Conservation (phyloP, 2,888 invertebrate species). For the Stegophylla sp. region DNA sequence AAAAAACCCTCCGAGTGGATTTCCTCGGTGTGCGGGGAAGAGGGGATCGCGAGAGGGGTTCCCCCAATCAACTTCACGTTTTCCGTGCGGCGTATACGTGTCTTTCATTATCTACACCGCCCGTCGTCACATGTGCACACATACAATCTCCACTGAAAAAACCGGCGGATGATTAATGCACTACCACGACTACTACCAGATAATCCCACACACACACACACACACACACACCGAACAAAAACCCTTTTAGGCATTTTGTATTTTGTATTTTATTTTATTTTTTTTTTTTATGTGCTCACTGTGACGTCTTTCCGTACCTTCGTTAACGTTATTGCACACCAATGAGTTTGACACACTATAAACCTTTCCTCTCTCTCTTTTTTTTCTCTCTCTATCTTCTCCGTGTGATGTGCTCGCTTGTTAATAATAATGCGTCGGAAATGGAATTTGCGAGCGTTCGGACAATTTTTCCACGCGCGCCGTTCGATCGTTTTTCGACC, state of each 20-base stretch:
- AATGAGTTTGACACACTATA: constrained; percentile 41
- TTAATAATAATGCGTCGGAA: constrained; percentile 50
- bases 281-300: constrained; percentile 13
- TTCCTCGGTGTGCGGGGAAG: neutral
- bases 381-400: neutral
- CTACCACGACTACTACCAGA: constrained; percentile 55
- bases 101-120: constrained; percentile 39
- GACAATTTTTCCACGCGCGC: constrained; percentile 34
- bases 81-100: constrained; percentile 4
- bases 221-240: no score
- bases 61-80: constrained; percentile 54
- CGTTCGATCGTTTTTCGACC: constrained; percentile 12
- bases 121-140: neutral
- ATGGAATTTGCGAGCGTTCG: constrained; percentile 47
- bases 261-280: constrained; percentile 25
- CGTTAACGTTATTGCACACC: constrained; percentile 48
- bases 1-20: constrained; percentile 12
- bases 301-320: constrained; percentile 57
- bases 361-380: no score
- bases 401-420: neutral
- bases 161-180: constrained; percentile 57
- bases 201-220: constrained; percentile 45
- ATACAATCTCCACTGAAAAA: constrained; percentile 31
- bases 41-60: constrained; percentile 23
- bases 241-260: constrained; percentile 57